phyloP scores from a whole-genome alignment of 2,113 vertebrate genomes.

The Steatornis caripensis region DNA sequence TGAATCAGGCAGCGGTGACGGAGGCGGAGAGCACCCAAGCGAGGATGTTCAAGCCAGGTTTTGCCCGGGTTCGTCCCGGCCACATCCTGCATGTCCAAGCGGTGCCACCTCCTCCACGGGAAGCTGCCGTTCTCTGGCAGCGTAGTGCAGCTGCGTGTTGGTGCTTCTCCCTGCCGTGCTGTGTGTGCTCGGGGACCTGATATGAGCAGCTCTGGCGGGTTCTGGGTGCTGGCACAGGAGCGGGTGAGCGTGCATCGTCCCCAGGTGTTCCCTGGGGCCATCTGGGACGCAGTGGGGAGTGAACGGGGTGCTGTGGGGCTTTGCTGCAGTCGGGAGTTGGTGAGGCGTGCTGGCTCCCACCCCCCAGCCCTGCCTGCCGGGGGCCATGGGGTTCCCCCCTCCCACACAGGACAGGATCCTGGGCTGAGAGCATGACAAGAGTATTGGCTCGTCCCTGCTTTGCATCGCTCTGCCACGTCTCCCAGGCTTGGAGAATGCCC shows the following conservation, averaged over 20 bases:
- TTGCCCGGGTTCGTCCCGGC: not conserved
- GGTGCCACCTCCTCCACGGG: not conserved
- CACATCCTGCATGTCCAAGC: not conserved
- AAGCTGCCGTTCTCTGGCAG: not conserved
- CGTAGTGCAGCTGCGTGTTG: fast-evolving
- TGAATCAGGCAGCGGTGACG: not conserved
- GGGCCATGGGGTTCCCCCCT: too few species aligned
- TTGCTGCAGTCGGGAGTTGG: not conserved
- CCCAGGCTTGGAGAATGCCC: not conserved
- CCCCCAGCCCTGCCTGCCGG: not conserved
- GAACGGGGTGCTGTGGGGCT: not conserved
- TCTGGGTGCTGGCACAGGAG: not conserved
- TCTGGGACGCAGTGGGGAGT: fast-evolving
- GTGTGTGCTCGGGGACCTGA: not conserved
- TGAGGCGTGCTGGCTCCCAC: not conserved
- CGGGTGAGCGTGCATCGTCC: fast-evolving
- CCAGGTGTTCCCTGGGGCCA: not conserved
- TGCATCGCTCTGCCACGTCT: fast-evolving
- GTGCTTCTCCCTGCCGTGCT: fast-evolving
- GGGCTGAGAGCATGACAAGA: not conserved
- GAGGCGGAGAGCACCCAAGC: not conserved
- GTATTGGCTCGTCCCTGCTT: not conserved
- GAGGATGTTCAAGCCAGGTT: not conserved
- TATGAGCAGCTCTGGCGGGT: not conserved
- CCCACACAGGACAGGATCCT: not conserved